Base-by-base conservation (phyloP, 2,797 vertebrate species). In the Xerus rutilus region DNA sequence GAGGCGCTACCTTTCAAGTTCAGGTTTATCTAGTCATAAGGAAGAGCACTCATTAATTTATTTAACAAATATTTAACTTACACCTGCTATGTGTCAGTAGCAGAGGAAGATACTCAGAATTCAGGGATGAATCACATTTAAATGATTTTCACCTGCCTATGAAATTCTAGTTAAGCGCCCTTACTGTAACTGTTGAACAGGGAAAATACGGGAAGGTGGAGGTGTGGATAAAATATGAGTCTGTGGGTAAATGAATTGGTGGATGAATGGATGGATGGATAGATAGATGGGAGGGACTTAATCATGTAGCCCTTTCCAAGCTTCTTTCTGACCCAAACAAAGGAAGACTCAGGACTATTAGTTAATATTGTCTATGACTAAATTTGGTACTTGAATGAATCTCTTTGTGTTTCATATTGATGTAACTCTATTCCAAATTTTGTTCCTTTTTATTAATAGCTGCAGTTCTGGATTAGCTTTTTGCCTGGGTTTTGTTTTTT, bases 1-100 rank as follows among this genome's bases (percentile, higher is more conserved):
- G 93, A 93, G 73, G 52, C 54, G 62, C 77, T 65, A 62, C 67
- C 49, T 94, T 96, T 96, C 83, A 96, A 77, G 70, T 89, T 94
- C 81, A 74, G 83, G 67, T 92, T 95, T 92, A 88, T 92, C 67
- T 91, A 85, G 67, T 95, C 81, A 47, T 93, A 94, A 85, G 47
- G 74, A 86, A 95, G 54, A 87, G 17, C 14, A 52, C 32, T 83
- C 70, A 85, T 91, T 93, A 77, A 93, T 86, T 82, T 93, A 89
- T 86, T 96, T 65, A 89, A 39, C 30, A 81, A 67, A 90, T 74
- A 82, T 90, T 93, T 91, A 87, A 89, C 72, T 86, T 92, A 52
- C 7, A 76, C n/a, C 65, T 95, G 76, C 30, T 83, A 3, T 21
- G 57, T 94, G 69, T 94, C 83, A 35, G 25, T 47, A 82, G 70